phyloP scores from a whole-genome alignment of 2,888 invertebrate species.

The Drosophila robusta region DNA sequence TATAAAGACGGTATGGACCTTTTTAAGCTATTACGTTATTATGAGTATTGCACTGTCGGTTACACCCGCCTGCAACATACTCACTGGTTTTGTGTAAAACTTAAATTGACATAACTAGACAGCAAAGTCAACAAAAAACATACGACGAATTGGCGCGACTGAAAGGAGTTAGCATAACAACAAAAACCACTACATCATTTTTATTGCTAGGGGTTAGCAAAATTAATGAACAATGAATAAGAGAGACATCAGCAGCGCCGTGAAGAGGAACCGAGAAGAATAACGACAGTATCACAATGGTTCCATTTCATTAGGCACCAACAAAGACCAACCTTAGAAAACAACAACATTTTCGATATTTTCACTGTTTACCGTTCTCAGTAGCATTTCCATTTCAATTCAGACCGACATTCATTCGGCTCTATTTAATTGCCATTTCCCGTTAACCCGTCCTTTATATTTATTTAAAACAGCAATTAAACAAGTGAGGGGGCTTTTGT shows the following conservation, averaged over 20 bases:
- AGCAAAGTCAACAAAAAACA: constrained; percentile 42
- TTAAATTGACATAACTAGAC: constrained; percentile 68
- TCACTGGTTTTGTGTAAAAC: constrained; percentile 37
- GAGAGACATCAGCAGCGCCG: constrained; percentile 14
- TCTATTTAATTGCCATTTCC: constrained; percentile 41
- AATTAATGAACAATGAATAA: constrained; percentile 67
- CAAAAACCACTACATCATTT: constrained; percentile 25
- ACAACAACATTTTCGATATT: constrained; percentile 56
- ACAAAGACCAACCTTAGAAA: constrained; percentile 36
- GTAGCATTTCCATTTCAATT: constrained; percentile 18
- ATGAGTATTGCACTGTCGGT: neutral
- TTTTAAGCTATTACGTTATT: too few species aligned
- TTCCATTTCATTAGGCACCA: constrained; percentile 74
- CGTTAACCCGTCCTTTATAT: constrained; percentile 30
- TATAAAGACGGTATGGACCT: too few species aligned
- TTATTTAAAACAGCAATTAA: constrained; percentile 8
- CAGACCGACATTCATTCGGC: constrained; percentile 20
- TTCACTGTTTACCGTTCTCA: constrained; percentile 39
- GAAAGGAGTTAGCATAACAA: constrained; percentile 42
- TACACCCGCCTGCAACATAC: neutral
- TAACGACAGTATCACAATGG: constrained; percentile 38
- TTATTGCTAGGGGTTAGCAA: constrained; percentile 59
- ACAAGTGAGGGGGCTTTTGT: too few species aligned
- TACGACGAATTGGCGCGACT: constrained; percentile 19
- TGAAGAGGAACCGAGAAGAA: constrained; percentile 3